A percentile compares a stretch with the other conserved stretches of the same genome.
Evolutionary conservation across 2,113 vertebrate species (phyloP).

Genomic region (Lamprologus tigripictilis): DNA sequence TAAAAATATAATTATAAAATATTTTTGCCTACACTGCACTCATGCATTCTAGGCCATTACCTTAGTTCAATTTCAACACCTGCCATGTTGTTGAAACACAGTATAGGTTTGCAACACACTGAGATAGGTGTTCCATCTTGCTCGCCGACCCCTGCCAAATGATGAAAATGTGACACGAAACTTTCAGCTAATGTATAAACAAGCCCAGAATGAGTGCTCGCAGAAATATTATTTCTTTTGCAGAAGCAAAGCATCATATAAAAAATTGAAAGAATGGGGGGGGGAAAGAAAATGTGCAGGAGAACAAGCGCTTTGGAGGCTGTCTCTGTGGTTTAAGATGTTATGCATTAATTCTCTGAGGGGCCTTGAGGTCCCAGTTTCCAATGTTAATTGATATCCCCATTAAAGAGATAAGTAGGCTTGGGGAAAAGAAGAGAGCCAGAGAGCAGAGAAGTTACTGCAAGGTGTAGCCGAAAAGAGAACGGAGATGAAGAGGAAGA

Average conservation of each 20-base stretch:
- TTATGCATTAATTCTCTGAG: constrained; percentile 47
- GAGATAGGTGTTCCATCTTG: not conserved
- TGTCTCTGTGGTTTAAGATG: constrained; percentile 30
- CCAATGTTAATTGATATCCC: constrained; percentile 63
- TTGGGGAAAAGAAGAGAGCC: not conserved
- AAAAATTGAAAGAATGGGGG: not conserved
- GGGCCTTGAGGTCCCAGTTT: constrained; percentile 40
- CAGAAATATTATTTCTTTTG: not conserved
- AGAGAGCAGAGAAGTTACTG: constrained; percentile 25
- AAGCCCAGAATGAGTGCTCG: not conserved
- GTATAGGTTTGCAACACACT: not conserved
- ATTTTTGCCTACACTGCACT: not conserved
- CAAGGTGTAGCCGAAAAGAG: not conserved
- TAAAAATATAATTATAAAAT: not conserved
- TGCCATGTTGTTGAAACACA: constrained; percentile 16
- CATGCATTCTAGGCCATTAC: not conserved
- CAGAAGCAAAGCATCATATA: not conserved
- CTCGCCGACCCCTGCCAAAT: not conserved
- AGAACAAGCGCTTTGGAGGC: not conserved
- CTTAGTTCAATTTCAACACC: not conserved
- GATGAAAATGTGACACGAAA: constrained; percentile 4
- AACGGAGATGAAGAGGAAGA: not conserved
- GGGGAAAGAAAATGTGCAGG: not conserved
- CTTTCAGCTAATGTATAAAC: constrained; percentile 5
- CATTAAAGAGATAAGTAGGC: constrained; percentile 55